Conservation (phyloP, 1,140 invertebrate genomes). For the Caenorhabditis briggsae region DNA sequence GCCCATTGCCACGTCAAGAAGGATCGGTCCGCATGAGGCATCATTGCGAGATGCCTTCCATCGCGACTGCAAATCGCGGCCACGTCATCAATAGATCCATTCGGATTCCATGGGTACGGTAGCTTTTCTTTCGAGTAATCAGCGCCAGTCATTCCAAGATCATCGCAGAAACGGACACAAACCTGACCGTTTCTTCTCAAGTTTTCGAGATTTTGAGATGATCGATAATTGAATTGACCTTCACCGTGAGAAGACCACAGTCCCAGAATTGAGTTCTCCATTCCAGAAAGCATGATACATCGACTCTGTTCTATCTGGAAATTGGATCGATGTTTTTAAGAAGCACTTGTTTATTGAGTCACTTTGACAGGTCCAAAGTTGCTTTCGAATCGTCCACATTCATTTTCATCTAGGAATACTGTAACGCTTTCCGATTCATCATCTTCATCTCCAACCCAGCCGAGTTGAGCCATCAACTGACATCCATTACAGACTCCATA, state of each 20-base stretch:
- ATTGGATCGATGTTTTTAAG: not conserved
- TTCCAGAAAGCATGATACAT: slow-evolving; percentile 88
- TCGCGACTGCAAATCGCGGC: slow-evolving; percentile 89
- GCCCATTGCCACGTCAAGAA: slow-evolving; percentile 85
- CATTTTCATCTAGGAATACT: slow-evolving; percentile 87
- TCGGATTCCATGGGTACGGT: slow-evolving; percentile 73
- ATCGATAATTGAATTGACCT: slow-evolving; percentile 83
- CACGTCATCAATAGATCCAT: slow-evolving; percentile 81
- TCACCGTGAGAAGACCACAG: slow-evolving; percentile 98
- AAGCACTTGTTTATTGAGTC: slow-evolving; percentile 72
- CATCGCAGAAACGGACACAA: slow-evolving; percentile 69
- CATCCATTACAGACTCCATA: slow-evolving; percentile 98
- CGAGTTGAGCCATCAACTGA: slow-evolving; percentile 88
- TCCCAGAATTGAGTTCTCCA: slow-evolving; percentile 88
- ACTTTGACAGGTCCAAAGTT: slow-evolving; percentile 85
- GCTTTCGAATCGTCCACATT: slow-evolving; percentile 90
- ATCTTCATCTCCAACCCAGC: slow-evolving; percentile 79
- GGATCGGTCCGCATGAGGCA: slow-evolving; percentile 94
- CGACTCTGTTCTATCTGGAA: slow-evolving; percentile 82
- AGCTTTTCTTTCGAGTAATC: slow-evolving; percentile 26
- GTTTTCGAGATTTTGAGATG: slow-evolving; percentile 80
- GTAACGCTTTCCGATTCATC: not conserved
- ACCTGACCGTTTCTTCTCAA: slow-evolving; percentile 82
- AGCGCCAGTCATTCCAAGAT: slow-evolving; percentile 47
- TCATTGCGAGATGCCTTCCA: slow-evolving; percentile 93